These are phyloP conservation scores for Erebia palarica DNA, from an alignment of 2,888 invertebrate species.

Conservation along the genomic window DNA sequence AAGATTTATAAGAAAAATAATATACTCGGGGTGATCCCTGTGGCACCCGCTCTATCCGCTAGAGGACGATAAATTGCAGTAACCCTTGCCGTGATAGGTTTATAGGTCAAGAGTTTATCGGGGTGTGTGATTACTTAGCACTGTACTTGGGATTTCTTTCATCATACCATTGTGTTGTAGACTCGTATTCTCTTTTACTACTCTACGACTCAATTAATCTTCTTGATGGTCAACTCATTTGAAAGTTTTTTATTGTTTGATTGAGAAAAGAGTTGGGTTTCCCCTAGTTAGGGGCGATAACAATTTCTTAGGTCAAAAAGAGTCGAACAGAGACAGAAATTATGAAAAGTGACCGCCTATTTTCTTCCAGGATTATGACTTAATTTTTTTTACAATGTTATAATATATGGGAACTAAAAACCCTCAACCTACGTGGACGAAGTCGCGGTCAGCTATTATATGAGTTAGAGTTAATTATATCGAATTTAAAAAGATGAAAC, in stretches of 20 bases:
- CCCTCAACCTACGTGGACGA: too few relatives aligned
- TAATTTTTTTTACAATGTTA: too few relatives aligned
- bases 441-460: too few relatives aligned
- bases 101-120: slow-evolving; percentile 50
- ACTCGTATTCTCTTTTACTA: too few relatives aligned
- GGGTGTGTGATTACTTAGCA: slow-evolving; percentile 35
- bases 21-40: slow-evolving; percentile 65
- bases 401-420: too few relatives aligned
- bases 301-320: too few relatives aligned
- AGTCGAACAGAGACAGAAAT: not conserved
- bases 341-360: too few relatives aligned
- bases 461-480: too few relatives aligned
- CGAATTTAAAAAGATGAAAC: not conserved
- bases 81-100: slow-evolving; percentile 63
- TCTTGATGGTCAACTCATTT: slow-evolving; percentile 2
- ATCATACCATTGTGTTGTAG: not conserved
- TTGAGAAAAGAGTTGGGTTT: not conserved
- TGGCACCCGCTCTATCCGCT: slow-evolving; percentile 64
- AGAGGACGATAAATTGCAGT: slow-evolving; percentile 66
- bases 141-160: slow-evolving; percentile 12
- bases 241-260: slow-evolving; percentile 1
- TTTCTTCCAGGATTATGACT: too few relatives aligned
- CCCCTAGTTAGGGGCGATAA: not conserved
- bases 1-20: slow-evolving; percentile 55
- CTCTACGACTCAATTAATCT: slow-evolving; percentile 18